These are phyloP conservation scores for Dascyllus trimaculatus DNA, from an alignment of 2,113 vertebrate genomes.

Conservation along the genomic window DNA sequence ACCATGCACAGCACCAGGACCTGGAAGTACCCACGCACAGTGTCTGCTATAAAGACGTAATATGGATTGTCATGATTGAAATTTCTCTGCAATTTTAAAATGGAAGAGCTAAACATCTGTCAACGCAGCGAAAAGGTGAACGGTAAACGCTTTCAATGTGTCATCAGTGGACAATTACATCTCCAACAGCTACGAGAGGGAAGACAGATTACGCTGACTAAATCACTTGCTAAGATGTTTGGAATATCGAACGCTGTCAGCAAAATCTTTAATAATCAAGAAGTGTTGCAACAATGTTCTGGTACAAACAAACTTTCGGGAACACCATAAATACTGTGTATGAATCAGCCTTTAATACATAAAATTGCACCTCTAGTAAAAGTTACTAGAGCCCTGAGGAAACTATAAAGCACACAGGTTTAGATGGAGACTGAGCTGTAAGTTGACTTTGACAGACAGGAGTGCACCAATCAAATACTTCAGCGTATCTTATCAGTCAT, in stretches of 20 bases:
- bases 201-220: background rate
- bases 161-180: background rate
- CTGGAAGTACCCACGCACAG: too few relatives aligned
- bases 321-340: background rate
- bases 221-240: background rate
- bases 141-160: background rate
- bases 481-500: too few relatives aligned
- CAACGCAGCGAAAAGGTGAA: background rate
- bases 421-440: background rate
- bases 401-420: background rate
- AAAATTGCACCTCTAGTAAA: constrained; percentile 6
- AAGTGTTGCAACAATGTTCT: background rate
- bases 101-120: background rate
- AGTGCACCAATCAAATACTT: background rate
- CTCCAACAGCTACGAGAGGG: background rate
- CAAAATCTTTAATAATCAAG: background rate
- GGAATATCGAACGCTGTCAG: background rate
- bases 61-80: background rate
- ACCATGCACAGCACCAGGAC: too few relatives aligned
- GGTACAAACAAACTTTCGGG: background rate
- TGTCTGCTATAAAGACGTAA: too few relatives aligned
- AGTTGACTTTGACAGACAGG: background rate
- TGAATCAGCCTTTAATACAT: background rate
- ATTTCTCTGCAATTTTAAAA: constrained; percentile 12
- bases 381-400: constrained; percentile 23